Evolutionary conservation across 2,113 vertebrate species (phyloP).

Genomic region (Cyprinodon brontotheroides): DNA sequence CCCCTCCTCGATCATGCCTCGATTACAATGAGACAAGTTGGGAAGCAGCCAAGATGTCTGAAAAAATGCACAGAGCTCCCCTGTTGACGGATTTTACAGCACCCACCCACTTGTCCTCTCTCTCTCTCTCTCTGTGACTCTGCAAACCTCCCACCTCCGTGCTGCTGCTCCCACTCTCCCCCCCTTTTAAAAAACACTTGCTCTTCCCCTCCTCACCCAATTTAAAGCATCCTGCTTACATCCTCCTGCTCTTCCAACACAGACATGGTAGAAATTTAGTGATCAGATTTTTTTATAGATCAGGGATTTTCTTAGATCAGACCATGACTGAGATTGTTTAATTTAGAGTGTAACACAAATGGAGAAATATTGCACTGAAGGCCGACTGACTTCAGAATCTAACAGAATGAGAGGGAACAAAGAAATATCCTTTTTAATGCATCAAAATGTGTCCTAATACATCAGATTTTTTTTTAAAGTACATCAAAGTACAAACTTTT

Average conservation of each 20-base stretch:
- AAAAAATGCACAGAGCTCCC: conserved; percentile 76
- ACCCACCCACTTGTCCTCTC: conserved; percentile 62
- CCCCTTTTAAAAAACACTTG: conserved; percentile 64
- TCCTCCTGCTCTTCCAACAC: neutral
- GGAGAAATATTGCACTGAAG: neutral
- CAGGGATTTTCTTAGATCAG: too few relatives aligned
- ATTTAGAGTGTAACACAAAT: neutral
- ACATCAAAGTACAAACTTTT: too few relatives aligned
- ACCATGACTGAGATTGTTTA: too few relatives aligned
- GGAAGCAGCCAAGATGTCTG: conserved; percentile 76
- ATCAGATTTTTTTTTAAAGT: too few relatives aligned
- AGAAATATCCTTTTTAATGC: too few relatives aligned
- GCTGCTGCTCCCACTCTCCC: conserved; percentile 55
- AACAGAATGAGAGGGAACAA: too few relatives aligned
- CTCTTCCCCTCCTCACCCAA: conserved; percentile 67
- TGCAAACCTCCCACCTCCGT: conserved; percentile 57
- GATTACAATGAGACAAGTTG: conserved; percentile 91
- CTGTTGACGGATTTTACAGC: conserved; percentile 78
- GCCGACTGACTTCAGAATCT: neutral
- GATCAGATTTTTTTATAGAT: neutral
- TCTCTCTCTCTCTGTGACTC: conserved; percentile 37
- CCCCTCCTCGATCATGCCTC: conserved; percentile 94
- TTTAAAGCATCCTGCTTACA: conserved; percentile 38
- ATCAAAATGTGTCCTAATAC: too few relatives aligned
- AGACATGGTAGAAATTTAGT: neutral